These are phyloP conservation scores for Neogobius melanostomus DNA, from an alignment of 2,113 vertebrate species.

Conservation along the genomic window DNA sequence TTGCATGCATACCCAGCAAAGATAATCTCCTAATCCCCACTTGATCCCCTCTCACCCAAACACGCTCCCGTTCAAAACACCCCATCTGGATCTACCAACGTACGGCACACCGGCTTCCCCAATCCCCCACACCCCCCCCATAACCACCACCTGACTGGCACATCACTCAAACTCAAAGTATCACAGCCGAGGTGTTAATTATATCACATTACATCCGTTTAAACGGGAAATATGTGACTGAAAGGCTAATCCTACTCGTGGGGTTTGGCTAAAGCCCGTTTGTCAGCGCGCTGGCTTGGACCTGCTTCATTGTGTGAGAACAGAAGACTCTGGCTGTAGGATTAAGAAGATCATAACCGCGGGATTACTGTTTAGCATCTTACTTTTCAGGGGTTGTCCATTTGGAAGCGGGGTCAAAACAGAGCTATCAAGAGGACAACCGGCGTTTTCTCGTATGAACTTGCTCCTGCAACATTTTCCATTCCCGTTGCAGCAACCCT, in stretches of 20 bases:
- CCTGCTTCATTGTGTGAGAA: slow-evolving; percentile 19
- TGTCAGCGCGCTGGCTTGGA: slow-evolving; percentile 20
- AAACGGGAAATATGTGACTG: not conserved
- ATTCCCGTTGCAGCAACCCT: too few species aligned
- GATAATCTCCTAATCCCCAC: slow-evolving; percentile 55
- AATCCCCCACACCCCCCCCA: not conserved
- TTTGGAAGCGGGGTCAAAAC: slow-evolving; percentile 12
- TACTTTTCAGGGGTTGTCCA: slow-evolving; percentile 44
- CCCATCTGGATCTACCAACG: slow-evolving; percentile 30
- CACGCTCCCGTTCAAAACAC: slow-evolving; percentile 7
- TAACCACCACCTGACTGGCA: not conserved
- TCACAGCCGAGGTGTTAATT: not conserved
- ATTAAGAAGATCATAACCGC: slow-evolving; percentile 49
- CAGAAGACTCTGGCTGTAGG: slow-evolving; percentile 28
- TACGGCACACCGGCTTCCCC: not conserved
- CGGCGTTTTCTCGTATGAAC: not conserved
- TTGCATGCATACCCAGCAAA: slow-evolving; percentile 9
- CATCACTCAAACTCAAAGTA: not conserved
- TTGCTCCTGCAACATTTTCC: too few species aligned
- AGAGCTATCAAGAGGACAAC: not conserved
- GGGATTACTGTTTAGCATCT: slow-evolving; percentile 48
- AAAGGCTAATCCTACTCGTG: slow-evolving; percentile 9
- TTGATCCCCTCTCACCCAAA: slow-evolving; percentile 44
- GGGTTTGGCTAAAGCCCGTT: slow-evolving; percentile 17
- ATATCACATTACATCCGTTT: slow-evolving; percentile 1